Conservation (phyloP, 2,797 vertebrate genomes). For the Spinus olivaceus region DNA sequence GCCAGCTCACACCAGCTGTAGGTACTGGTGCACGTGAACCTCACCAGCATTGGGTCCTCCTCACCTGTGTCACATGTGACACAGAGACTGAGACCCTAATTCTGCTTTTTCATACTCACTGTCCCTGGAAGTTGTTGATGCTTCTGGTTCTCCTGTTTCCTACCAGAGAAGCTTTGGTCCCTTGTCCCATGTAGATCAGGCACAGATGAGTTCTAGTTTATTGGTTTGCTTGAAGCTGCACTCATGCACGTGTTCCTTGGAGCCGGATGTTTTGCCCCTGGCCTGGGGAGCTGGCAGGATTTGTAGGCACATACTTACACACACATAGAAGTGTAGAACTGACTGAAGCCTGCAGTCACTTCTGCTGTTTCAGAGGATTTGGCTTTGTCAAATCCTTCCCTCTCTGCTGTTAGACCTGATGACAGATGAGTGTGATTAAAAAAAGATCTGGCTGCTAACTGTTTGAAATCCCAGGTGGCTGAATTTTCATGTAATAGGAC, state of each 20-base stretch:
- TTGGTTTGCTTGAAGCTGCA: background rate
- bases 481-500: conserved; percentile 23
- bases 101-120: background rate
- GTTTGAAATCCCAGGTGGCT: conserved; percentile 25
- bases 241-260: fast-evolving
- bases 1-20: fast-evolving
- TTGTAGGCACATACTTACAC: background rate
- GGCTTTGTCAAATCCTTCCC: background rate
- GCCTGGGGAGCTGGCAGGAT: background rate
- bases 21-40: fast-evolving
- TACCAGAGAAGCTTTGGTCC: background rate
- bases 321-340: background rate
- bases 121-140: background rate
- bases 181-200: background rate
- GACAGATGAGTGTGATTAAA: conserved; percentile 28
- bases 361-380: background rate
- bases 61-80: background rate
- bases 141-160: background rate
- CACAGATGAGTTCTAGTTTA: background rate
- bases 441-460: background rate
- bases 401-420: background rate
- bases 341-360: background rate
- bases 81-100: background rate
- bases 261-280: background rate
- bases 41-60: fast-evolving